Percentiles rank a stretch among this genome's conserved stretches.
These are phyloP conservation scores for Solen grandis DNA, from an alignment of 1,140 invertebrate species.

Conservation along the genomic window DNA sequence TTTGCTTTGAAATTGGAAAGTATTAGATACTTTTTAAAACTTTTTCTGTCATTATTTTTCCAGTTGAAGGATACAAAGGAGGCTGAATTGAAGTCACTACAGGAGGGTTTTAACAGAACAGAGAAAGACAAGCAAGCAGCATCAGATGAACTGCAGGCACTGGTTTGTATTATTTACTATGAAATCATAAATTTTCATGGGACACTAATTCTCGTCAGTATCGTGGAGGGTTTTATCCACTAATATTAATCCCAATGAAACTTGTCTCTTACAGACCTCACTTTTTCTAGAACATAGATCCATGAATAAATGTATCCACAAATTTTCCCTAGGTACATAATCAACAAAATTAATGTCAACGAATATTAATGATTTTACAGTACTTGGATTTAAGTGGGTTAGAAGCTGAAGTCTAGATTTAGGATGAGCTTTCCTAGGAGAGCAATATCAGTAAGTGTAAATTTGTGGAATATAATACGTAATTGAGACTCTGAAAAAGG, in stretches of 20 bases:
- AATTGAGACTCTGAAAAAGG: no score
- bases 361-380: no score
- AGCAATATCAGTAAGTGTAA: no score
- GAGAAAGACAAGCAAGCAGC: background rate
- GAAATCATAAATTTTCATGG: no score
- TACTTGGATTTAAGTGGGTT: background rate
- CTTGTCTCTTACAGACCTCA: no score
- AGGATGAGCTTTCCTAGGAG: background rate
- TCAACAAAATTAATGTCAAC: no score
- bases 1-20: background rate
- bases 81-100: background rate
- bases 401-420: background rate
- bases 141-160: background rate
- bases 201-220: no score
- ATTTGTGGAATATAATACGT: no score
- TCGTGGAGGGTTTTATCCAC: no score
- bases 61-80: slow-evolving; percentile 34
- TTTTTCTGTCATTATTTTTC: background rate
- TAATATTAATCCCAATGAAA: no score
- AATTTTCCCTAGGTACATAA: background rate
- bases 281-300: no score
- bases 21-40: background rate
- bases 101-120: slow-evolving; percentile 7
- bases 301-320: background rate
- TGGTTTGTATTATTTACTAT: no score